phyloP scores from a whole-genome alignment of 2,888 invertebrate genomes.

The Heteropelma amictum region DNA sequence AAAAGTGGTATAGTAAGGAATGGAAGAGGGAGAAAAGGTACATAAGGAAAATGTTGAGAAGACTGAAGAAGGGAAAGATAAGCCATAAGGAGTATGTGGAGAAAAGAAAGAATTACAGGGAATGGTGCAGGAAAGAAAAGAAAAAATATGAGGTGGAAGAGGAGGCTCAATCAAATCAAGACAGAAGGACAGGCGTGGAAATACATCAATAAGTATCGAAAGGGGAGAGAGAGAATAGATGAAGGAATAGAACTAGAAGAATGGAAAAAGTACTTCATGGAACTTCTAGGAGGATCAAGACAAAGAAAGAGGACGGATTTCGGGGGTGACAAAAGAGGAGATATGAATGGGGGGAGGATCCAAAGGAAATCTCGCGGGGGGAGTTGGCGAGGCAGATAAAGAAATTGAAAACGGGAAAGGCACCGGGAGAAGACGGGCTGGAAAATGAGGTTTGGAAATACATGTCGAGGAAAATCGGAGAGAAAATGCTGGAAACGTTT shows the following conservation, averaged over 20 bases:
- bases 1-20: background rate
- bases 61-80: background rate
- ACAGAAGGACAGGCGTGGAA: conserved; percentile 2
- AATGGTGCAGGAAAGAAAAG: conserved; percentile 6
- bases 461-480: background rate
- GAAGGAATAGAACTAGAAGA: background rate
- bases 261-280: background rate
- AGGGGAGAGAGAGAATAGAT: background rate
- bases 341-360: background rate
- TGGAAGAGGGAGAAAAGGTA: background rate
- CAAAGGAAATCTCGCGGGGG: background rate
- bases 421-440: conserved; percentile 14
- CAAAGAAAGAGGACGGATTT: background rate
- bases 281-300: background rate
- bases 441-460: conserved; percentile 18
- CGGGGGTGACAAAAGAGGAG: background rate
- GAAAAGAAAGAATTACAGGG: conserved; percentile 14
- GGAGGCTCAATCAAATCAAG: conserved; percentile 1
- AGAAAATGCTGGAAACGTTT: conserved; percentile 10
- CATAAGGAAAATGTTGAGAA: background rate
- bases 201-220: background rate
- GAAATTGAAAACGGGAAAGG: conserved; percentile 27
- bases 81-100: background rate
- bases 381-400: background rate
- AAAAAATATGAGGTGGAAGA: background rate